Percentiles rank a stretch among this genome's conserved stretches.
phyloP scores from a whole-genome alignment of 2,797 vertebrate genomes.

The Craterocephalus amniculus region DNA sequence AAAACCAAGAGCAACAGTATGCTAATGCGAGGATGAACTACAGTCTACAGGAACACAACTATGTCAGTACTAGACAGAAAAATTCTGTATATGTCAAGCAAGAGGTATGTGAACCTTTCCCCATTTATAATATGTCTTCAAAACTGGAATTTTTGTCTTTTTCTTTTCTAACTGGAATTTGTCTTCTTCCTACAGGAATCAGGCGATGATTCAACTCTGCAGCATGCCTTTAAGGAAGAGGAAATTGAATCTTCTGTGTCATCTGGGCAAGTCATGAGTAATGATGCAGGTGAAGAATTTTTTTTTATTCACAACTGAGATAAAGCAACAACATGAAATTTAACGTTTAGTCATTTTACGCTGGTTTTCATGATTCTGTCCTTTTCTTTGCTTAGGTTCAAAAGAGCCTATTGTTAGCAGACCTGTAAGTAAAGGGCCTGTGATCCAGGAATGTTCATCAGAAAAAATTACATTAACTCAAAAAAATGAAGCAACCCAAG shows the following conservation, averaged over 20 bases:
- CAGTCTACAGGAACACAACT: conserved; percentile 53
- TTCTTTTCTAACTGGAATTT: neutral
- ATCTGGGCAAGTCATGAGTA: conserved; percentile 28
- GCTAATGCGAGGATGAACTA: conserved; percentile 15
- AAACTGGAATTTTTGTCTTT: neutral
- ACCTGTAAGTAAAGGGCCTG: conserved; percentile 15
- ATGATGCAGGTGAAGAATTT: conserved; percentile 50
- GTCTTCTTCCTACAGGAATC: conserved; percentile 18
- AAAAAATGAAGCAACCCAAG: conserved; percentile 13
- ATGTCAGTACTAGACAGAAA: conserved; percentile 31
- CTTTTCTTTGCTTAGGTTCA: conserved; percentile 23
- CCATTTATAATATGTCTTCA: neutral
- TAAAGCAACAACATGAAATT: neutral
- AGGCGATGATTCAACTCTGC: conserved; percentile 35
- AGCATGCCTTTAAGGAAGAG: conserved; percentile 63
- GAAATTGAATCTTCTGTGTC: conserved; percentile 40
- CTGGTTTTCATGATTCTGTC: conserved; percentile 5
- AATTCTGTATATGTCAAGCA: conserved; percentile 63
- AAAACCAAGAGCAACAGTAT: conserved; percentile 33
- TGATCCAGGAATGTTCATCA: conserved; percentile 15
- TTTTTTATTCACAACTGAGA: neutral
- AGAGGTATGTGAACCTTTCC: conserved; percentile 58
- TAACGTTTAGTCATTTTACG: neutral
- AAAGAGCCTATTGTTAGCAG: neutral
- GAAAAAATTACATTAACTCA: neutral